A percentile compares a stretch with the other conserved stretches of the same genome.
These are phyloP conservation scores for Strigops habroptila DNA, from an alignment of 2,113 vertebrate genomes.

Conservation along the genomic window DNA sequence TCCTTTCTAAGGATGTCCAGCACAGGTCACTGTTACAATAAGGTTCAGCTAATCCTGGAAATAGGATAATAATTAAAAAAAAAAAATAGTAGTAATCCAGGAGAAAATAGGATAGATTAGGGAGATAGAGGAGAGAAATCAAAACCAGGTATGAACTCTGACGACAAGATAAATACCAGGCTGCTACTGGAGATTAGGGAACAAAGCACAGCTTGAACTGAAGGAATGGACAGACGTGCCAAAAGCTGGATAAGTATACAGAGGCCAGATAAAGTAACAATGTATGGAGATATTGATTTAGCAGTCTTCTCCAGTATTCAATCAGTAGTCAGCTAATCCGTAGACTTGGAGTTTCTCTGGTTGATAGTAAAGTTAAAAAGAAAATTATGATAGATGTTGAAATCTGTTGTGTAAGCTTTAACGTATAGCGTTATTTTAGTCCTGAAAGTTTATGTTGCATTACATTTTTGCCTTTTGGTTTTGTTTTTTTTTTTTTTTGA, in stretches of 20 bases:
- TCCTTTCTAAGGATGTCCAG: neutral
- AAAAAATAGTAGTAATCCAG: neutral
- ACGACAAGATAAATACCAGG: neutral
- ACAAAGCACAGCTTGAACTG: neutral
- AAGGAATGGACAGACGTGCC: neutral
- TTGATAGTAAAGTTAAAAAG: neutral
- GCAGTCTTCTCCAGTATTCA: neutral
- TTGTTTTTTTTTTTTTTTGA: constrained; percentile 38
- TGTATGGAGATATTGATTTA: neutral
- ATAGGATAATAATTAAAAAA: neutral
- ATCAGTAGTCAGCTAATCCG: neutral
- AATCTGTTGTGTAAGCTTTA: neutral
- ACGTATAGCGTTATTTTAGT: neutral
- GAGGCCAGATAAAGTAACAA: neutral
- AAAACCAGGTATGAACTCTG: neutral
- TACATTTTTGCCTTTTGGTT: neutral
- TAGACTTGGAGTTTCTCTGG: neutral
- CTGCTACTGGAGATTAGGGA: neutral
- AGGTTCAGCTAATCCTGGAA: neutral
- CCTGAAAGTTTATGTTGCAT: neutral
- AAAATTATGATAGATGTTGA: neutral
- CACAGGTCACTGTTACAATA: neutral
- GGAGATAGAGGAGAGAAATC: neutral
- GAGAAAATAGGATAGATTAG: neutral
- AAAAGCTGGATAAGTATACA: neutral